These are phyloP conservation scores for Cotesia congregata DNA, from an alignment of 2,888 invertebrate genomes.

Conservation along the genomic window DNA sequence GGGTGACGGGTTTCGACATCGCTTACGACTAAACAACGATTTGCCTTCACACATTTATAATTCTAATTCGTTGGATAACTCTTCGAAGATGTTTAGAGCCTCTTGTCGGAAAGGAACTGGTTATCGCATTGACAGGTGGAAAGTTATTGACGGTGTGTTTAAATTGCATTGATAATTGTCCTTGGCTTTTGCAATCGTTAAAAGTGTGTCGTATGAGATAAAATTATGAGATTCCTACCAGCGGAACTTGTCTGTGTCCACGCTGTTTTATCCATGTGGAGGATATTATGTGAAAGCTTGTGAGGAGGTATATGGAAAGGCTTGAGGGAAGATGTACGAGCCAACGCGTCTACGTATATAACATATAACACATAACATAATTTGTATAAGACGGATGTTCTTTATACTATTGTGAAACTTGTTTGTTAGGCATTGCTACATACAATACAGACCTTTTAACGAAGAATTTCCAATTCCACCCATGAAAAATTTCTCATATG, in stretches of 20 bases:
- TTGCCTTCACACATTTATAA: no score
- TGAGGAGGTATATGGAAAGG: slow-evolving; percentile 5
- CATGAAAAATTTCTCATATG: no score
- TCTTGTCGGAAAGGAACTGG: background rate
- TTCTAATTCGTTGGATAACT: background rate
- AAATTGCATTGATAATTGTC: slow-evolving; percentile 29
- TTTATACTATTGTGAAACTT: slow-evolving; percentile 45
- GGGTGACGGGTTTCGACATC: background rate
- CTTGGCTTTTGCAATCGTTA: slow-evolving; percentile 20
- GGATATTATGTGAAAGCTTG: background rate
- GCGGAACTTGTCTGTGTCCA: background rate
- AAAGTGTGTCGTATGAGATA: slow-evolving; percentile 15
- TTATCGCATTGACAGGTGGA: slow-evolving; percentile 26
- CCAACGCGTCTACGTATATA: slow-evolving; percentile 18
- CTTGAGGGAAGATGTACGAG: slow-evolving; percentile 19
- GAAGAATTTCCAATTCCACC: no score
- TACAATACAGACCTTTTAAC: slow-evolving; percentile 49
- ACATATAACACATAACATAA: background rate
- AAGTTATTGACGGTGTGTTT: slow-evolving; percentile 13
- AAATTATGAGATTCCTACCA: slow-evolving; percentile 21
- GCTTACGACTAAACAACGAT: no score
- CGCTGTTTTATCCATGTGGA: background rate
- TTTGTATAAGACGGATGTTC: slow-evolving; percentile 30
- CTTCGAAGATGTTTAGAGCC: background rate
- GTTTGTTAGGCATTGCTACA: slow-evolving; percentile 46